phyloP scores from a whole-genome alignment of 1,140 invertebrate genomes.

The Solenopsis fugax region DNA sequence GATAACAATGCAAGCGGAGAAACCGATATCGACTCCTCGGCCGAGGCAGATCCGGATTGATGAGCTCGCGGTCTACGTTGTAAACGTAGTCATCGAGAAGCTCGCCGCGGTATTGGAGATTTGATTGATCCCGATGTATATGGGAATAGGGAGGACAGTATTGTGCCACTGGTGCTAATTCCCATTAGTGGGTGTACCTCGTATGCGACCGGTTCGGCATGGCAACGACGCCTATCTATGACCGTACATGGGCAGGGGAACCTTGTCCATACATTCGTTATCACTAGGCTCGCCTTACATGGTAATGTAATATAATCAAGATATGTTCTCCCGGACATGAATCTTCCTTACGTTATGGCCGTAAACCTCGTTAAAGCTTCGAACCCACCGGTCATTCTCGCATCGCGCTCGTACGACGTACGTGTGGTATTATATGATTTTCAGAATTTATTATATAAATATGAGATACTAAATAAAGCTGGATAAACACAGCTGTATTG shows the following conservation, averaged over 20 bases:
- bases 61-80: conserved; percentile 78
- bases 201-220: conserved; percentile 63
- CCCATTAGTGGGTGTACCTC: conserved; percentile 75
- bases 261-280: conserved; percentile 74
- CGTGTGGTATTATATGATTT: not conserved
- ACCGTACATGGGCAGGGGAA: conserved; percentile 57
- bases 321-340: conserved; percentile 60
- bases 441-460: conserved; percentile 22
- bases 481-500: not conserved
- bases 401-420: not conserved
- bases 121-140: conserved; percentile 79
- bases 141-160: conserved; percentile 71
- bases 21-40: conserved; percentile 76
- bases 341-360: conserved; percentile 58
- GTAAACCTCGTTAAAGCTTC: conserved; percentile 50
- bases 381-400: conserved; percentile 28
- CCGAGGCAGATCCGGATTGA: conserved; percentile 76
- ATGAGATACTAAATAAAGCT: not conserved
- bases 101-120: conserved; percentile 77
- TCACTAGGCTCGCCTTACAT: conserved; percentile 72
- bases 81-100: conserved; percentile 79
- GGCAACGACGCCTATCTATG: conserved; percentile 57
- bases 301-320: conserved; percentile 72
- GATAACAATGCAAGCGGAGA: conserved; percentile 77
- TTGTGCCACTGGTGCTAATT: conserved; percentile 77